Base-by-base conservation (phyloP, 2,888 invertebrate species). In the Tinea semifulvella region DNA sequence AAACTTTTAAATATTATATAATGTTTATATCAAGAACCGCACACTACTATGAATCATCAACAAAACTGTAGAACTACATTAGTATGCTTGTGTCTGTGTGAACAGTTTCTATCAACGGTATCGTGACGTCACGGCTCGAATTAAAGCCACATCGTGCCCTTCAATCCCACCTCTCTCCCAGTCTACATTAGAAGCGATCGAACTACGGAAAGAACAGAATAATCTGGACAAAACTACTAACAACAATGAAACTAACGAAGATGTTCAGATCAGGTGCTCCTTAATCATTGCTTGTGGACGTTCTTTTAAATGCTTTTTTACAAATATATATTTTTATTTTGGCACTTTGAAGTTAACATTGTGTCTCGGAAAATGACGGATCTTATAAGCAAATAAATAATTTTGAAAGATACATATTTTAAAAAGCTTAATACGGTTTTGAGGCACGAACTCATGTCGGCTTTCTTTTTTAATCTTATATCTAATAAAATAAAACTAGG, bases 51-150 rank as follows among this genome's bases (percentile, higher is more conserved):
- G n/a, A n/a, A n/a, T n/a, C n/a, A n/a, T n/a, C n/a, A n/a, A n/a
- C n/a, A n/a, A n/a, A n/a, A n/a, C 26, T 26, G 26, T 26, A 26
- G 11, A 42, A 28, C 35, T 17, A 35, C 27, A 31, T 36, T 45
- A 38, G 40, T 46, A 31, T 42, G 42, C 35, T 44, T 45, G 40
- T 39, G 35, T 26, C 26, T 26, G 26, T 26, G 26, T 26, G 26
- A 66, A 75, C 84, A 93, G 92, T 88, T 93, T 92, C 88, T 91
- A 91, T 88, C 88, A 90, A 83, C 90, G 90, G 80, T 91, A 92
- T 83, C 85, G 88, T 79, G 91, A 90, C 85, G 87, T 92, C 80
- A 89, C 90, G 76, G 92, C 90, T 76, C 90, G 92, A 82, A 92
- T 93, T 82, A 91, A 91, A 85, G 91, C 92, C 68, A 88, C 88